Evolutionary conservation across 2,113 vertebrate genomes (phyloP).

Genomic region (Brachionichthys hirsutus): DNA sequence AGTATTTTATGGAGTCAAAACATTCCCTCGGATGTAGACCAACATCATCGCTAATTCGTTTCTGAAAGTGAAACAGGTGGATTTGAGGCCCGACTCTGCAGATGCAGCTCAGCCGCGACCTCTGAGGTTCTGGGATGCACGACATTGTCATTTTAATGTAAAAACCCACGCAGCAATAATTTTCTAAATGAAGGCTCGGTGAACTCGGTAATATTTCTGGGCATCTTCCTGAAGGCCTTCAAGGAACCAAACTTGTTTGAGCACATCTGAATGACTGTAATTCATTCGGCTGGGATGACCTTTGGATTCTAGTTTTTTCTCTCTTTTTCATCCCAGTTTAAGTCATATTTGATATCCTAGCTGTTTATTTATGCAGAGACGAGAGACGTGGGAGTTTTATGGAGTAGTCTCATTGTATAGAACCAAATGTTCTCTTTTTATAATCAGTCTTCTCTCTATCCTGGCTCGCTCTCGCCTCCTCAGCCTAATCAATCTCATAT

Average conservation of each 20-base stretch:
- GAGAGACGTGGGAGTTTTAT: slow-evolving; percentile 60
- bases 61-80: slow-evolving; percentile 29
- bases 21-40: neutral
- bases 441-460: slow-evolving; percentile 73
- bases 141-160: no score
- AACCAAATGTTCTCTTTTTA: slow-evolving; percentile 69
- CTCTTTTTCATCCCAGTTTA: slow-evolving; percentile 9
- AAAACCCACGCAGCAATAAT: neutral
- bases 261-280: slow-evolving; percentile 9
- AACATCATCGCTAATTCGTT: slow-evolving; percentile 13
- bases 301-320: slow-evolving; percentile 3
- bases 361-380: slow-evolving; percentile 23
- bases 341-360: slow-evolving; percentile 32
- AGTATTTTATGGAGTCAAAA: slow-evolving; percentile 10
- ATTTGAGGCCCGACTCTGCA: slow-evolving; percentile 2
- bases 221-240: neutral
- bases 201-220: slow-evolving; percentile 5
- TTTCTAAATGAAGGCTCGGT: slow-evolving; percentile 5
- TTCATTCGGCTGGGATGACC: slow-evolving; percentile 24
- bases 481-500: slow-evolving; percentile 75
- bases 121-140: neutral
- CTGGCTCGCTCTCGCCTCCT: slow-evolving; percentile 67
- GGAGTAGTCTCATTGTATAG: slow-evolving; percentile 63
- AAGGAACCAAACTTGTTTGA: slow-evolving; percentile 26
- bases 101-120: neutral